phyloP scores from a whole-genome alignment of 2,797 vertebrate genomes.

The Orientallactaga sibirica region DNA sequence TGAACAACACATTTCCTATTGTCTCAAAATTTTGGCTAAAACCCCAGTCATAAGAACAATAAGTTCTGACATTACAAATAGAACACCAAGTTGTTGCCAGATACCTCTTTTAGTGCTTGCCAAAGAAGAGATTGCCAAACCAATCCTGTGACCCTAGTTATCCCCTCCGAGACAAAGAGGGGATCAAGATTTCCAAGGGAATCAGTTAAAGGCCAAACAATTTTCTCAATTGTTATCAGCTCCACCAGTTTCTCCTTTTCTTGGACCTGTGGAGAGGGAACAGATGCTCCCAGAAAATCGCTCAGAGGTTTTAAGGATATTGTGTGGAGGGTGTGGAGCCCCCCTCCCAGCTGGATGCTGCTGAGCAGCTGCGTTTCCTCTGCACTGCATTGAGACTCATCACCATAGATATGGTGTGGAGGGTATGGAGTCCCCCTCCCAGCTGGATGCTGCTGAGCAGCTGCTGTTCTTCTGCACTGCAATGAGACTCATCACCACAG shows the following conservation, averaged over 20 bases:
- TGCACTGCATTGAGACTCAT: background rate
- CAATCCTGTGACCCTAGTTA: rapidly evolving
- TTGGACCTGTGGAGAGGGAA: background rate
- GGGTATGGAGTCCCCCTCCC: rapidly evolving
- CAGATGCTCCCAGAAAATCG: background rate
- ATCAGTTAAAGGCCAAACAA: background rate
- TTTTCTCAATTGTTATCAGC: too few relatives aligned
- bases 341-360: rapidly evolving
- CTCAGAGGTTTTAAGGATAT: background rate
- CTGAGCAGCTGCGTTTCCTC: background rate
- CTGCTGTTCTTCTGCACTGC: rapidly evolving
- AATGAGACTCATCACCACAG: background rate
- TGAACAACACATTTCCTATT: background rate
- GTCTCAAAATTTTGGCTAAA: slow-evolving; percentile 35
- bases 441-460: background rate
- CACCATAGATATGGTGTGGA: background rate
- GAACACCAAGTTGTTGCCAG: background rate
- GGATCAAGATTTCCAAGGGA: background rate
- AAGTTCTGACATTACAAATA: background rate
- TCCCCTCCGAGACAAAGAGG: background rate
- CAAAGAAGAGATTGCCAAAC: background rate
- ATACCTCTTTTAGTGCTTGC: background rate
- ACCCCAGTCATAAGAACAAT: background rate
- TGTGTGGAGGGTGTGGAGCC: background rate
- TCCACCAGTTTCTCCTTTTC: background rate